A percentile compares a stretch with the other conserved stretches of the same genome.
Conservation (phyloP, 2,113 vertebrate species). For the Todiramphus chloris region DNA sequence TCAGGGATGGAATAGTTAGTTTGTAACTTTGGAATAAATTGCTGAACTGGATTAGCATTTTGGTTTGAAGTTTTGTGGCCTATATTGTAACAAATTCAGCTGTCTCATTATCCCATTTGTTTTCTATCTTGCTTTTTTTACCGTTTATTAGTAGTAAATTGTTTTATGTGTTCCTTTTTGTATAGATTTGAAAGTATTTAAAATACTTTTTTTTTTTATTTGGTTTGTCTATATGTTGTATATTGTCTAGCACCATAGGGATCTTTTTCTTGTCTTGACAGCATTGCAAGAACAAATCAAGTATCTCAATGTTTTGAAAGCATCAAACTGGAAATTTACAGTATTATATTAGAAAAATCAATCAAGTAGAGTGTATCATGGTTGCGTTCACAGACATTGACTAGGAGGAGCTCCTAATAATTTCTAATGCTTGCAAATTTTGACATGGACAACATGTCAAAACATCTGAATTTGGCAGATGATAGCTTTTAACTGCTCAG, state of each 20-base stretch:
- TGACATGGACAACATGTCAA: background rate
- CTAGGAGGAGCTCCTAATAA: background rate
- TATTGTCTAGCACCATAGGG: background rate
- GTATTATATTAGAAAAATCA: background rate
- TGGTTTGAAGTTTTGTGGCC: background rate
- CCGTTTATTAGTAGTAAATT: background rate
- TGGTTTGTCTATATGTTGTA: background rate
- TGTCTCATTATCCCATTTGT: background rate
- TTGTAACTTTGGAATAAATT: background rate
- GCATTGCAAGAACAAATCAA: background rate
- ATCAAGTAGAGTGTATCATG: background rate
- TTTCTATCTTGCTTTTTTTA: background rate
- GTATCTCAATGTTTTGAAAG: background rate
- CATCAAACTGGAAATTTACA: background rate
- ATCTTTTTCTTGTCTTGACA: background rate
- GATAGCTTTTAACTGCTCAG: background rate
- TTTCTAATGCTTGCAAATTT: background rate
- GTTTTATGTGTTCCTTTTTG: background rate
- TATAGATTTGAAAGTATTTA: background rate
- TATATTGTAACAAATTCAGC: background rate
- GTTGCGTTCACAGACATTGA: background rate
- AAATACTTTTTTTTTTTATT: background rate
- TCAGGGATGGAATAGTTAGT: background rate
- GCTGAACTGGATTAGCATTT: background rate
- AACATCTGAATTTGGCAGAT: background rate